Conservation (phyloP, 2,113 vertebrate species). For the Nymphicus hollandicus region DNA sequence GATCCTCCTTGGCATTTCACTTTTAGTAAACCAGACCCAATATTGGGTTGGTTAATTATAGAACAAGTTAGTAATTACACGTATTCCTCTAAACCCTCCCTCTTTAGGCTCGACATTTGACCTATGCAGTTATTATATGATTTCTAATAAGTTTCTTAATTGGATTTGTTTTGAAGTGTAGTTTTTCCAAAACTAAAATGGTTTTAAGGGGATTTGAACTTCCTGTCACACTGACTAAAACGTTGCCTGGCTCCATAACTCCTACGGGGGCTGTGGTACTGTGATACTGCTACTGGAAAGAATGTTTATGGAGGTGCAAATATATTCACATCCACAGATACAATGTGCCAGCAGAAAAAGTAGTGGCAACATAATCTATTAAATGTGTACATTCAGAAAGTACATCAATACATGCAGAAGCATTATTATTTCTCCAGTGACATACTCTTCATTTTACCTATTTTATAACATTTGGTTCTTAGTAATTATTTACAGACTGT, state of each 20-base stretch:
- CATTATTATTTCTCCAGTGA: not conserved
- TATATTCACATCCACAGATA: not conserved
- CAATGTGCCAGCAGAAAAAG: not conserved
- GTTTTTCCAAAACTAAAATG: not conserved
- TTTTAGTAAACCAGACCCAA: not conserved
- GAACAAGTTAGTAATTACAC: not conserved
- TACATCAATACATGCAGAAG: not conserved
- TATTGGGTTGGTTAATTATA: not conserved
- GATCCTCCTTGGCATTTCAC: not conserved
- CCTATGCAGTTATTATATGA: not conserved
- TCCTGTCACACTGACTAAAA: not conserved
- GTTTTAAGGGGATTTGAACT: not conserved
- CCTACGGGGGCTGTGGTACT: not conserved
- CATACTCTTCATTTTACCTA: not conserved
- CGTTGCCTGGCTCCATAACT: not conserved
- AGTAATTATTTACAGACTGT: not conserved
- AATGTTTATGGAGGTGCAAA: not conserved
- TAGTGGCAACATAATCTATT: not conserved
- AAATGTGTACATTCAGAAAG: not conserved
- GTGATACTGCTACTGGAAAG: not conserved
- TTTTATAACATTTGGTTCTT: not conserved
- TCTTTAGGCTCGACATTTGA: not conserved
- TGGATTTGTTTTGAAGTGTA: not conserved
- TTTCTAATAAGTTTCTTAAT: not conserved
- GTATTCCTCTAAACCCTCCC: not conserved